Base-by-base conservation (phyloP, 1,140 invertebrate genomes). In the Alviniconcha marisindica region DNA sequence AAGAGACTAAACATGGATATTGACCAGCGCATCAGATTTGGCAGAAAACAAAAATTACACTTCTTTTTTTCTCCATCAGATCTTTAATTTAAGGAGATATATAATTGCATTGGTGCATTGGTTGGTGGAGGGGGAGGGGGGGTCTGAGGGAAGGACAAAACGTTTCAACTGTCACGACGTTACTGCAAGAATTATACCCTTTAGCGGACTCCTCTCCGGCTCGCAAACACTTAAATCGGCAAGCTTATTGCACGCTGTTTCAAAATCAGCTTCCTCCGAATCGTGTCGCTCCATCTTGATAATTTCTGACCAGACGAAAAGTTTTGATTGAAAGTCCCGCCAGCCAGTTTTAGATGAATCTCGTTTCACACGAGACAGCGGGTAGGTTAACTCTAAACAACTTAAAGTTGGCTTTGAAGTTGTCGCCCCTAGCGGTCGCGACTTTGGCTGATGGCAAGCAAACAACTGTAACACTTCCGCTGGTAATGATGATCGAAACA, bases 201-300 rank as follows among this genome's bases (percentile, higher is more conserved):
- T 28, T 21, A 80, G 56, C 15, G 78, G 78, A 24, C 78, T 80
- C 44, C 18, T 28, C 10, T 60, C 56, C 24, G 10, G 10, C 56
- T 71, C 69, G 21, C 78, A 66, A 15, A 80, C 56, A 80, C 78
- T 80, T 24, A 80, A 44, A 40, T 80, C 69, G 12, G 78, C 78
- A 40, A 80, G 60, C 44, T 69, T 80, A 4, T 66, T 66, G 60
- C 78, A 66, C 7, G 78, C 60, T 28, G 54, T 2, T 38, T 66
- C 78, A n/a, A 80, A n/a, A 51, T 60, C 54, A 21, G 48, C 31
- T 40, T 38, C 51, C 15, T 66, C 24, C 12, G 63, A 66, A 31
- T 24, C 36, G 21, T 40, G 33, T 40, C 69, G 69, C 31, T 2
- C 12, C n/a, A 28, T 69, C 18, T 71, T 71, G 36, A 40, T 36